Evolutionary conservation across 2,888 invertebrate genomes (phyloP).

Genomic region (Phengaris alcon): DNA sequence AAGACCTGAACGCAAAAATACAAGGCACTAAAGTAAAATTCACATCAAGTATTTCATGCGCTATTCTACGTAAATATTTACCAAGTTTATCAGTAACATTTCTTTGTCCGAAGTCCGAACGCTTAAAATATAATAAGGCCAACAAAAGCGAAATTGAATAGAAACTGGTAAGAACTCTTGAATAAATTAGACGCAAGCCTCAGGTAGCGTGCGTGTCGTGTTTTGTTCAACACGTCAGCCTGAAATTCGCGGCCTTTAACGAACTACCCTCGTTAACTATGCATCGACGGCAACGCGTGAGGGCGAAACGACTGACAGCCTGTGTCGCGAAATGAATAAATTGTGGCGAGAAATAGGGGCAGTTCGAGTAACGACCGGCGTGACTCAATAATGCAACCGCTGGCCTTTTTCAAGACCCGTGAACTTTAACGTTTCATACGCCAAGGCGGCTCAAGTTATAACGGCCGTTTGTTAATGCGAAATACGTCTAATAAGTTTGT

Average conservation of each 20-base stretch:
- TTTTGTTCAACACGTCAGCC: conserved; percentile 64
- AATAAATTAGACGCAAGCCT: conserved; percentile 36
- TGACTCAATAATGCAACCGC: conserved; percentile 67
- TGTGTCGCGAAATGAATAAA: conserved; percentile 79
- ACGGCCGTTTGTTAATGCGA: conserved; percentile 54
- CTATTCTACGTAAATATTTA: conserved; percentile 1
- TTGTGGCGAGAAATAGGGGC: conserved; percentile 76
- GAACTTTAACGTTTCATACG: conserved; percentile 30
- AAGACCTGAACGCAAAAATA: too few relatives aligned
- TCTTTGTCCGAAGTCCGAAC: not conserved
- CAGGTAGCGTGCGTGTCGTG: conserved; percentile 58
- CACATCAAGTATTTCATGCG: not conserved
- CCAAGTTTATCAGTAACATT: not conserved
- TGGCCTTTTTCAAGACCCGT: conserved; percentile 42
- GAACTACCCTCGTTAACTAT: conserved; percentile 67
- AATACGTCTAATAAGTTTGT: conserved; percentile 62
- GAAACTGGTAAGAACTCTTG: conserved; percentile 14
- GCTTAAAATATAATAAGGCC: conserved; percentile 9
- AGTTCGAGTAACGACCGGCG: conserved; percentile 67
- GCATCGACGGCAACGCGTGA: conserved; percentile 68
- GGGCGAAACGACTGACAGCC: conserved; percentile 67
- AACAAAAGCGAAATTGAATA: conserved; percentile 6
- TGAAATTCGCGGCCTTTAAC: conserved; percentile 75
- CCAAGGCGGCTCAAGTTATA: conserved; percentile 44
- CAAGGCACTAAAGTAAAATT: not conserved